Evolutionary conservation across 2,888 invertebrate species (phyloP).

Genomic region (Yponomeuta plumbellus): DNA sequence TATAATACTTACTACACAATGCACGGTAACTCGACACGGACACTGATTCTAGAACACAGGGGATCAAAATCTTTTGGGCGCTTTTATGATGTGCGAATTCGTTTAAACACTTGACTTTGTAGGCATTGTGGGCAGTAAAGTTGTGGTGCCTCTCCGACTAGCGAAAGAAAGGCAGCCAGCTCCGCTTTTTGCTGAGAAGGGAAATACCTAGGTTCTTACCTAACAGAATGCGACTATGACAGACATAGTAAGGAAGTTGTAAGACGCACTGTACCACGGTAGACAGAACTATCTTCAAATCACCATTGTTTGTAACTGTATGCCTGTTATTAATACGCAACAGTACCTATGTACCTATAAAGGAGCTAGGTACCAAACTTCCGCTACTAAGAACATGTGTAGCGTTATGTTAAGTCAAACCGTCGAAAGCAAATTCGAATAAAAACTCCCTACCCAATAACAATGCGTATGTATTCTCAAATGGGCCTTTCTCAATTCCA

Average conservation of each 20-base stretch:
- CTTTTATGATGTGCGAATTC: background rate
- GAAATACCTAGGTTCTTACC: too few relatives aligned
- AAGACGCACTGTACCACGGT: conserved; percentile 10
- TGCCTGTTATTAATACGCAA: conserved; percentile 3
- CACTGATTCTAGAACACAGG: background rate
- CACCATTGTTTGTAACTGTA: conserved; percentile 4
- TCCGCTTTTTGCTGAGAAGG: too few relatives aligned
- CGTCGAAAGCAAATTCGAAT: too few relatives aligned
- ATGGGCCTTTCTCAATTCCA: conserved; percentile 45
- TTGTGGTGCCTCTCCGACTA: too few relatives aligned
- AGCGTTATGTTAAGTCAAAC: too few relatives aligned
- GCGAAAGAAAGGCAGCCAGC: too few relatives aligned
- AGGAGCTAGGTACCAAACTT: too few relatives aligned
- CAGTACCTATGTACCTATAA: too few relatives aligned
- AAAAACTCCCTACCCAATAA: too few relatives aligned
- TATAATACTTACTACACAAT: conserved; percentile 51
- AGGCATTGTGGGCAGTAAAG: too few relatives aligned
- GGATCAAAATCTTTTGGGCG: background rate
- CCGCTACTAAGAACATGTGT: too few relatives aligned
- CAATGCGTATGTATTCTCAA: too few relatives aligned
- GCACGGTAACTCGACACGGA: conserved; percentile 23
- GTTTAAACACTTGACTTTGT: background rate
- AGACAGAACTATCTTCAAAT: conserved; percentile 4
- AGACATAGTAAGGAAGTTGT: conserved; percentile 3
- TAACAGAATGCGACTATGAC: background rate